A percentile compares a stretch with the other conserved stretches of the same genome.
These are phyloP conservation scores for Hydractinia echinata DNA, from an alignment of 30 jellyfish, hydroid and myxozoan genomes.

Conservation along the genomic window DNA sequence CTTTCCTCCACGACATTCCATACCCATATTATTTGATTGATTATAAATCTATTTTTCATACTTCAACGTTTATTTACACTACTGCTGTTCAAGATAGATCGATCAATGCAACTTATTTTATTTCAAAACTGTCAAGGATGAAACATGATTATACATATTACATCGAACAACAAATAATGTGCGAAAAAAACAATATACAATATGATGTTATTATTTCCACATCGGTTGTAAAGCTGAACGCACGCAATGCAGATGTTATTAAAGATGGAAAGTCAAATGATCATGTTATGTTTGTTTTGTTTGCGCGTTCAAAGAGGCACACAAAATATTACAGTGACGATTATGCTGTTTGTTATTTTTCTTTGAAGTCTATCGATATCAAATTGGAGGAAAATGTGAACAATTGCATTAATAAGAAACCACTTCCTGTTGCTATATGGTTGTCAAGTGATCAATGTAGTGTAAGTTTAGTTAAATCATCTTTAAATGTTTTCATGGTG, in stretches of 20 bases:
- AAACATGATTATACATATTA: background rate
- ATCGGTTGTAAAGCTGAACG: background rate
- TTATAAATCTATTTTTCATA: too few relatives aligned
- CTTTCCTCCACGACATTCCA: too few relatives aligned
- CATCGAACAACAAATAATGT: background rate
- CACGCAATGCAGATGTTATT: conserved; percentile 7
- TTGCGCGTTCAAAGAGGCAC: background rate
- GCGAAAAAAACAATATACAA: background rate
- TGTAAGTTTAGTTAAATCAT: too few relatives aligned
- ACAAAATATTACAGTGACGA: background rate
- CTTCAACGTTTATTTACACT: too few relatives aligned
- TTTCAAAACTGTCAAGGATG: too few relatives aligned
- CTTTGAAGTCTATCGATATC: background rate
- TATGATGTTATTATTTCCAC: conserved; percentile 2
- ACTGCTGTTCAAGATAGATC: too few relatives aligned
- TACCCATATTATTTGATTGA: too few relatives aligned
- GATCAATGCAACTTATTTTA: too few relatives aligned
- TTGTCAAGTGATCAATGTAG: background rate
- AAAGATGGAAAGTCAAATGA: conserved; percentile 12
- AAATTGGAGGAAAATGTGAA: background rate
- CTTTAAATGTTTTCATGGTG: too few relatives aligned
- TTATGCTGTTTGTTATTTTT: conserved; percentile 27
- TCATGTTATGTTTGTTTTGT: conserved; percentile 13
- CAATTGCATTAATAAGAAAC: conserved; percentile 3
- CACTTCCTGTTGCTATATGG: background rate